These are phyloP conservation scores for Manis crassicaudata DNA, from an alignment of 2,797 vertebrate species.

Conservation along the genomic window DNA sequence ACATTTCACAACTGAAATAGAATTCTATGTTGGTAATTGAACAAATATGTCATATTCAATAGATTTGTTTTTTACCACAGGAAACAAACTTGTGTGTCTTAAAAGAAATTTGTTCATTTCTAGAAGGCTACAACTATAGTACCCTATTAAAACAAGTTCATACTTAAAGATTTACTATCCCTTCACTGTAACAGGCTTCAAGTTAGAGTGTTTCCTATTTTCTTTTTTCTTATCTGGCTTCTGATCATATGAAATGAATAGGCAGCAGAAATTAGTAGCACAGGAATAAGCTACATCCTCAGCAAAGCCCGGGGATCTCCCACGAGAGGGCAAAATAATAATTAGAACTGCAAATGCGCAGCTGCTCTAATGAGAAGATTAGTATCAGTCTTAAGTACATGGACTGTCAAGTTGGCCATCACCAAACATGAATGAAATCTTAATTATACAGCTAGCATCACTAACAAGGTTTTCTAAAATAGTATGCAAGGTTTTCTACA, in stretches of 20 bases:
- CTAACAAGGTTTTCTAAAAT: conserved; percentile 15
- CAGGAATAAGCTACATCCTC: not conserved
- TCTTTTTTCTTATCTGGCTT: not conserved
- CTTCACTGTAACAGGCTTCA: not conserved
- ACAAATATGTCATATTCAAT: not conserved
- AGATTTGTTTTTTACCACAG: not conserved
- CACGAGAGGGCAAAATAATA: not conserved
- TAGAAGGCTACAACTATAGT: not conserved
- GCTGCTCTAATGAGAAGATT: not conserved
- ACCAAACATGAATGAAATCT: not conserved
- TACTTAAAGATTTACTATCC: conserved; percentile 5
- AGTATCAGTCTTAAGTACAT: not conserved
- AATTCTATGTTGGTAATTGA: not conserved
- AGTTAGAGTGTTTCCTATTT: not conserved
- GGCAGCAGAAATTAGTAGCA: not conserved
- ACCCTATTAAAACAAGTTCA: conserved; percentile 25
- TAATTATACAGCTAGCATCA: not conserved
- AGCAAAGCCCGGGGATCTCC: not conserved
- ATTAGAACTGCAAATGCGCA: not conserved
- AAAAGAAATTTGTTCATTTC: not conserved
- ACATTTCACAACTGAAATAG: not conserved
- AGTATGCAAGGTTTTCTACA: not conserved
- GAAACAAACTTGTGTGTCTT: conserved; percentile 13
- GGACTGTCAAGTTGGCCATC: not conserved
- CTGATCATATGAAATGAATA: conserved; percentile 22